Conservation (phyloP, 2,888 invertebrate species). For the Anarsia innoxiella region DNA sequence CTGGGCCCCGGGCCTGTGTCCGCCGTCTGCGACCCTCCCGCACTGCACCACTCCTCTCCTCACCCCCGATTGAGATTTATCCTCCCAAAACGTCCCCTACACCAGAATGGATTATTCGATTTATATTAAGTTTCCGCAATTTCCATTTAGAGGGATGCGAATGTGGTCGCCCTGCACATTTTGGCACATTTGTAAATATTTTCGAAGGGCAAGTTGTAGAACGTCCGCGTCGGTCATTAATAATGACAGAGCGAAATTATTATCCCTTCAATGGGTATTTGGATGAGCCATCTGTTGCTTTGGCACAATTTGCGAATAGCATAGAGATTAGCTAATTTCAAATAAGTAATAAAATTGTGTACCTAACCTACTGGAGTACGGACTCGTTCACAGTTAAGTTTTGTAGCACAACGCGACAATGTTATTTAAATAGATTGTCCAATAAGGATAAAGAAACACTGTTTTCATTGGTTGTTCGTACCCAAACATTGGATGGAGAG, state of each 20-base stretch:
- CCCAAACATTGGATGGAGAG: constrained; percentile 29
- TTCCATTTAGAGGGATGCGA: constrained; percentile 63
- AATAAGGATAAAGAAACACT: constrained; percentile 22
- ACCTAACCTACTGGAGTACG: too few relatives aligned
- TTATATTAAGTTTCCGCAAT: constrained; percentile 74
- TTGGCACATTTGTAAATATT: constrained; percentile 55
- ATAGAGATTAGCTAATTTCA: too few relatives aligned
- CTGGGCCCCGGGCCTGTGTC: constrained; percentile 46
- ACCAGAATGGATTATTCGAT: constrained; percentile 68
- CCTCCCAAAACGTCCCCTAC: constrained; percentile 65
- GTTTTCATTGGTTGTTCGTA: constrained; percentile 29
- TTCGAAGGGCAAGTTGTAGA: constrained; percentile 56
- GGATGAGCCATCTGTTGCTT: constrained; percentile 55
- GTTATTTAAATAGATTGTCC: constrained; percentile 23
- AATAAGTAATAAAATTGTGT: too few relatives aligned
- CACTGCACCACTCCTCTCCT: constrained; percentile 44
- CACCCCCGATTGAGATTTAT: constrained; percentile 72
- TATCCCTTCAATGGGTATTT: constrained; percentile 44
- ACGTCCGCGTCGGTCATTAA: constrained; percentile 53
- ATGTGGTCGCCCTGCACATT: constrained; percentile 33
- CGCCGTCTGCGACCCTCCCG: constrained; percentile 50
- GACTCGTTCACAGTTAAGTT: constrained; percentile 26
- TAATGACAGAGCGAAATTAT: constrained; percentile 59
- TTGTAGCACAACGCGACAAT: constrained; percentile 18
- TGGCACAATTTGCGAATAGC: constrained; percentile 18